phyloP scores from a whole-genome alignment of 2,797 vertebrate genomes.

The Lutjanus argentimaculatus region DNA sequence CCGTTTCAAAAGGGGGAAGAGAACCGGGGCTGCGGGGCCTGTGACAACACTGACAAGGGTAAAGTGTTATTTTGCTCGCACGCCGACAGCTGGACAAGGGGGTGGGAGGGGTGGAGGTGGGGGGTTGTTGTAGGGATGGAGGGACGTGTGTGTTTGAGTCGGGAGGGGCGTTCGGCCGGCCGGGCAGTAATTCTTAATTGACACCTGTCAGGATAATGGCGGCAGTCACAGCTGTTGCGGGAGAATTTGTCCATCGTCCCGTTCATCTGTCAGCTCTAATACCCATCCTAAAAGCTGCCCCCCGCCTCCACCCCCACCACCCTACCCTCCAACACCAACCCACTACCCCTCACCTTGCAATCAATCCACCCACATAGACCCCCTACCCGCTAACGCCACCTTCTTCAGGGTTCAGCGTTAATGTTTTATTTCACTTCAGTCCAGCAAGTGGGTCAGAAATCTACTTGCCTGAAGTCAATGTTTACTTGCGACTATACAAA shows the following conservation, averaged over 20 bases:
- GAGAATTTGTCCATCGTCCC: constrained; percentile 95
- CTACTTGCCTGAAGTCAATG: no score
- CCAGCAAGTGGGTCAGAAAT: no score
- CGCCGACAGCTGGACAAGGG: constrained; percentile 96
- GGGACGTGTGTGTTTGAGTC: constrained; percentile 37
- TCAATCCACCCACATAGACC: constrained; percentile 40
- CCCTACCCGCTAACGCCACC: constrained; percentile 22
- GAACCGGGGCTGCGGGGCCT: constrained; percentile 82
- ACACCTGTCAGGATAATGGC: constrained; percentile 99
- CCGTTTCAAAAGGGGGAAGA: constrained; percentile 62
- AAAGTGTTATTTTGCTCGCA: constrained; percentile 97
- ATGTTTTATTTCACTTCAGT: no score
- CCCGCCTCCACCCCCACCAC: neutral
- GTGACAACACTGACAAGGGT: constrained; percentile 94
- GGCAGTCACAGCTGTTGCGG: constrained; percentile 96
- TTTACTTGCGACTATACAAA: no score
- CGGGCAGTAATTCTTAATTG: constrained; percentile 99
- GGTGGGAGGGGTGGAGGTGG: constrained; percentile 86
- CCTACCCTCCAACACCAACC: constrained; percentile 75
- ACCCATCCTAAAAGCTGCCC: constrained; percentile 91
- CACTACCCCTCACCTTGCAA: constrained; percentile 55
- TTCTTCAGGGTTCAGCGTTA: neutral
- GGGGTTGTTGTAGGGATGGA: constrained; percentile 77
- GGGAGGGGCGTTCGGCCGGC: constrained; percentile 77
- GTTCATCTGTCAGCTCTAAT: constrained; percentile 99